These are phyloP conservation scores for Palythoa grandiflora DNA, from an alignment of 92 coral and sea anemone genomes.

Conservation along the genomic window DNA sequence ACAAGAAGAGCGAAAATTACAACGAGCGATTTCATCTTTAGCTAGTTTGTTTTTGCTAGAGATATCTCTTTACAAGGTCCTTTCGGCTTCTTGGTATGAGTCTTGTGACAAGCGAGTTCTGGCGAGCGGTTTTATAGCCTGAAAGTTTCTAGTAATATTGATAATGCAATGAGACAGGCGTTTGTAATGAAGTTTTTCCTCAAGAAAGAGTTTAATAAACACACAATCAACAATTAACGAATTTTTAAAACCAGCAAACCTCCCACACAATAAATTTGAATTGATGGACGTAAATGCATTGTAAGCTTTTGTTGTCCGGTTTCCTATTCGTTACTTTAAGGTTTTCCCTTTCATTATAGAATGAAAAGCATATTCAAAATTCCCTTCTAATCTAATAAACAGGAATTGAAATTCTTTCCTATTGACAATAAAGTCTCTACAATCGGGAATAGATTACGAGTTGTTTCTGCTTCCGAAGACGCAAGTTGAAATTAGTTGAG, in stretches of 20 bases:
- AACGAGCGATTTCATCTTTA: constrained; percentile 58
- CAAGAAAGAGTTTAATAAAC: constrained; percentile 4
- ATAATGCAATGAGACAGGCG: constrained; percentile 19
- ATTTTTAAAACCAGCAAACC: constrained; percentile 6
- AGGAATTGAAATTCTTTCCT: constrained; percentile 10
- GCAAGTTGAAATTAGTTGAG: neutral
- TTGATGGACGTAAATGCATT: constrained; percentile 26
- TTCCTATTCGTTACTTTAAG: constrained; percentile 22
- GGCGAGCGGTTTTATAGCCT: constrained; percentile 24
- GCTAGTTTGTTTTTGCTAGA: neutral
- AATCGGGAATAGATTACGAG: neutral
- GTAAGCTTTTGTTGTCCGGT: constrained; percentile 13
- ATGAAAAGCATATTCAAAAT: constrained; percentile 17
- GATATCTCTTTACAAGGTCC: neutral
- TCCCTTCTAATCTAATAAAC: constrained; percentile 31
- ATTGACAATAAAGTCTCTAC: constrained; percentile 1
- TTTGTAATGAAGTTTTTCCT: constrained; percentile 12
- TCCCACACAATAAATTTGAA: constrained; percentile 31
- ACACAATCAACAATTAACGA: constrained; percentile 32
- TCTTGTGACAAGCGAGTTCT: neutral
- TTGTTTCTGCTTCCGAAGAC: constrained; percentile 12
- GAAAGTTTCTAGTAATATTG: neutral
- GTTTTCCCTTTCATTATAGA: constrained; percentile 13
- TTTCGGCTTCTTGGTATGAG: constrained; percentile 10
- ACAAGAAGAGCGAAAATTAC: constrained; percentile 57